Evolutionary conservation across 1,140 invertebrate genomes (phyloP), one percentile per base, ranked within the genome.

Genomic region (Micrasema minimum): DNA sequence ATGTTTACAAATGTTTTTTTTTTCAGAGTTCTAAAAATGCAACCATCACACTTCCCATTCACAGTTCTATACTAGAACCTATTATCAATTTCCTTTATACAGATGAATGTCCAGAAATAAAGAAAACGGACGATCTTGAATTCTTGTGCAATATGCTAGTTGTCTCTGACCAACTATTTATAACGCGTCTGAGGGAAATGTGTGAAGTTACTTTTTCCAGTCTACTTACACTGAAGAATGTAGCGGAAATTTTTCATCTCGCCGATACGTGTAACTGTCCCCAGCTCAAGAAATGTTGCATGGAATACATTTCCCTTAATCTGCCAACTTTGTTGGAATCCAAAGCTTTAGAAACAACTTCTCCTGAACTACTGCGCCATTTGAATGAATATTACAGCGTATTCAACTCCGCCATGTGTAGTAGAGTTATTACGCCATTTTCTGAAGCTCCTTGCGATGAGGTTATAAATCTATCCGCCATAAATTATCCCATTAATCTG

Each of bases 221-320:
- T 65, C 73, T 88, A 1, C 78, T 93, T 2, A 90, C 87, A 5
- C 75, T 93, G 38, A 90, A 90, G 79, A 93, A 92, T 82, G 89
- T 87, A 22, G 80, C 86, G 2, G 88, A 91, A 76, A 79, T 93
- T 7, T 80, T 92, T 50, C 87, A 91, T 77, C 87, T 93, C 76
- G 85, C 91, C n/a, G 82, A 83, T 69, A 84, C 87, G 4, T 90
- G 90, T 76, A 91, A 91, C 76, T 88, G 90, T 7, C 71, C 78
- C 1, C 89, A 91, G 75, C 81, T 94, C 1, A 90, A 91, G 79
- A 77, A 81, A 22, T 85, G 85, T 73, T 90, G 89, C 78, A 89
- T 92, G 85, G 86, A 92, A 77, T 93, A 89, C 78, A 89, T 93
- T 45, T 85, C 83, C 7, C 80, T 90, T 20, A 93, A 94, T 80